Percentiles rank a stretch among this genome's conserved stretches.
phyloP scores from a whole-genome alignment of 2,888 invertebrate species.

The Omphaloscelis lunosa region DNA sequence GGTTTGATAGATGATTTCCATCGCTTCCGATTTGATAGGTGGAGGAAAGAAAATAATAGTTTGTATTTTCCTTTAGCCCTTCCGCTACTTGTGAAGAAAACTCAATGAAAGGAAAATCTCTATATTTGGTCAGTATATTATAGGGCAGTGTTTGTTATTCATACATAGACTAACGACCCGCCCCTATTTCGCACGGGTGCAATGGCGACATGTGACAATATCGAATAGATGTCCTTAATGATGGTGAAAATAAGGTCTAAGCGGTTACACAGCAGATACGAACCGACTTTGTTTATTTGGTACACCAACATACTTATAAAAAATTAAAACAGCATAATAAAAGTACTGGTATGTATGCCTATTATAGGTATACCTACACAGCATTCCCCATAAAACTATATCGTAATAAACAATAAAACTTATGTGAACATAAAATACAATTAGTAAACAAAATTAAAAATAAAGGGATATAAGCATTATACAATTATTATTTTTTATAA shows the following conservation, averaged over 20 bases:
- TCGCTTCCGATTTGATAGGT: constrained; percentile 40
- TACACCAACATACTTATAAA: too few relatives aligned
- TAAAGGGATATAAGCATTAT: too few relatives aligned
- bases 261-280: not conserved
- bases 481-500: too few relatives aligned
- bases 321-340: too few relatives aligned
- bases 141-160: constrained; percentile 9
- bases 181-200: not conserved
- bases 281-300: not conserved
- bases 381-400: too few relatives aligned
- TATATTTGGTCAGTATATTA: constrained; percentile 29
- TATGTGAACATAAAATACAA: too few relatives aligned
- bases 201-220: not conserved
- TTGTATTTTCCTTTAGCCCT: constrained; percentile 33
- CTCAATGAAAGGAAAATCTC: constrained; percentile 1
- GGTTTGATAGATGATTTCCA: constrained; percentile 61
- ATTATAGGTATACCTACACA: too few relatives aligned
- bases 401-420: too few relatives aligned
- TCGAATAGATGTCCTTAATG: not conserved
- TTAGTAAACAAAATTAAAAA: too few relatives aligned
- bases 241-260: not conserved
- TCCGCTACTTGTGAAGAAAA: constrained; percentile 33
- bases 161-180: not conserved
- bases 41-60: constrained; percentile 50
- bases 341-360: too few relatives aligned